Conservation (phyloP, 2,888 invertebrate genomes). For the Amiota minor region DNA sequence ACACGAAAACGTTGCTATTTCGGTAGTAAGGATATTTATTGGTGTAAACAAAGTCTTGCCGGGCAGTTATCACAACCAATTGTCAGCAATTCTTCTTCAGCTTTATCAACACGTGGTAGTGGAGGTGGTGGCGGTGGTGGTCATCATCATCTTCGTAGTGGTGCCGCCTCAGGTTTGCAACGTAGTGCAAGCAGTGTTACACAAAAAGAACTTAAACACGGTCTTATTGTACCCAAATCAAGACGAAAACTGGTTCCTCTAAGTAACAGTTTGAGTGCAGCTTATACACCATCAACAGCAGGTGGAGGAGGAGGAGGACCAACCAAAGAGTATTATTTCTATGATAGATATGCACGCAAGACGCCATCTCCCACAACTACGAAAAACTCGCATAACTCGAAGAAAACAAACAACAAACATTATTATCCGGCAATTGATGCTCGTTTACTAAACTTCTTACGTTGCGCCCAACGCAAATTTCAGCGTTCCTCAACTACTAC, state of each 20-base stretch:
- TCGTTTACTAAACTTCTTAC: conserved; percentile 62
- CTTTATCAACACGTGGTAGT: neutral
- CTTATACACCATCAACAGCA: conserved; percentile 49
- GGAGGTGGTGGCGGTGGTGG: neutral
- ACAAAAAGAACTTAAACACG: conserved; percentile 51
- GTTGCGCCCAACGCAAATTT: conserved; percentile 63
- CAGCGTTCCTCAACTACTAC: conserved; percentile 42
- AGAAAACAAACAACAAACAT: conserved; percentile 11
- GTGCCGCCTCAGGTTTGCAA: conserved; percentile 37
- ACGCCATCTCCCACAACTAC: conserved; percentile 1
- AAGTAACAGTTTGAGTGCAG: conserved; percentile 59
- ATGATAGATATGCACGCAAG: conserved; percentile 57
- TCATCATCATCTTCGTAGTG: too few species aligned
- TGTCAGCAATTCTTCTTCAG: conserved; percentile 10
- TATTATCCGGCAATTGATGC: conserved; percentile 50
- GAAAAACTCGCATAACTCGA: conserved; percentile 18
- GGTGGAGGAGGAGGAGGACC: too few species aligned
- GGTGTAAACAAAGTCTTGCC: conserved; percentile 63
- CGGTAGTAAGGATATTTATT: conserved; percentile 66
- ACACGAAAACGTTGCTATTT: conserved; percentile 62
- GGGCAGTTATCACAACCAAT: neutral
- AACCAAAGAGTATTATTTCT: conserved; percentile 58
- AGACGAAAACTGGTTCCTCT: conserved; percentile 54
- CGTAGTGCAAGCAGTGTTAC: conserved; percentile 63
- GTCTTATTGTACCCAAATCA: conserved; percentile 47